These are phyloP conservation scores for Xerus inauris DNA, from an alignment of 2,113 vertebrate genomes.

Conservation along the genomic window DNA sequence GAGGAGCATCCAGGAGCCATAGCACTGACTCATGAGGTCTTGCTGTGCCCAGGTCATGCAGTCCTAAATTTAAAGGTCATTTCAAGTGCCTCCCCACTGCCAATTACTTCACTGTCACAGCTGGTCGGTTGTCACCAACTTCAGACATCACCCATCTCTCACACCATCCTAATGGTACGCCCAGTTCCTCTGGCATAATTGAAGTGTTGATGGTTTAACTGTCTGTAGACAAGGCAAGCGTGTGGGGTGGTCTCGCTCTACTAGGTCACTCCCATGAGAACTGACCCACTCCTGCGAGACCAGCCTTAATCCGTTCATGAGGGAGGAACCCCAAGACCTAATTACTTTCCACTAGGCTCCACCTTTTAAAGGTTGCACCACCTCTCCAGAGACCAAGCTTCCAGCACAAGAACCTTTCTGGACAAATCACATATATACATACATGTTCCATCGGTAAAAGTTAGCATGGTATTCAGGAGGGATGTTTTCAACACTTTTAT, in stretches of 20 bases:
- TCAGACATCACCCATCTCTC: background rate
- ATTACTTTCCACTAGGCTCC: too few species aligned
- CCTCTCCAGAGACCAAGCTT: too few species aligned
- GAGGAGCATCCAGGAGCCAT: background rate
- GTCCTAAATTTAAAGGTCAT: too few species aligned
- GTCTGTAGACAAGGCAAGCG: too few species aligned
- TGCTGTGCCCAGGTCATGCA: background rate
- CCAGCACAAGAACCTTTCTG: too few species aligned
- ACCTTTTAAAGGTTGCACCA: too few species aligned
- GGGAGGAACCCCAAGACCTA: too few species aligned
- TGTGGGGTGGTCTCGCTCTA: too few species aligned
- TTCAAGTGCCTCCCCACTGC: background rate
- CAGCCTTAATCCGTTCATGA: too few species aligned
- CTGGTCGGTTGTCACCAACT: background rate
- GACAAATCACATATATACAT: background rate
- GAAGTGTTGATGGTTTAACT: background rate
- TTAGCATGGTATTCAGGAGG: background rate
- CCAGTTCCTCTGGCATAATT: background rate
- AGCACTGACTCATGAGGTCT: background rate
- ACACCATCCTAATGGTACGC: background rate
- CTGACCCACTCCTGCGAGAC: too few species aligned
- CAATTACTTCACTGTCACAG: too few species aligned
- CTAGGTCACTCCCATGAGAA: too few species aligned
- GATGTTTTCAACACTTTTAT: background rate
- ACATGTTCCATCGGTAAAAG: background rate